Evolutionary conservation across 2,888 invertebrate species (phyloP).

Genomic region (Podabrus alpinus): DNA sequence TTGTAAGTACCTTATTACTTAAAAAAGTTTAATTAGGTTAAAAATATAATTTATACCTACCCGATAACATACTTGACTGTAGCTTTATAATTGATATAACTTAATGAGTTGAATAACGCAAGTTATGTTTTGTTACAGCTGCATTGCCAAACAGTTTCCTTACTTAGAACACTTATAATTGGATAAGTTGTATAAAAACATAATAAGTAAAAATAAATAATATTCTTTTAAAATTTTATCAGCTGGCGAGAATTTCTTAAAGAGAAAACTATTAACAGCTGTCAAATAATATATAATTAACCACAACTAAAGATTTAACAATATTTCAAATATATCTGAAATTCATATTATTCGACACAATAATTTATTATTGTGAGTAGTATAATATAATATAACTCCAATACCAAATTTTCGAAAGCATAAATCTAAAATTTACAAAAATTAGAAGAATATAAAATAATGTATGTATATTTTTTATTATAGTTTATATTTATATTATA

Average conservation of each 20-base stretch:
- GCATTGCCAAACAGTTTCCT: slow-evolving; percentile 22
- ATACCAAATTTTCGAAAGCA: too few relatives aligned
- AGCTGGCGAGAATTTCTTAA: not conserved
- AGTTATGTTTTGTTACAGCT: slow-evolving; percentile 17
- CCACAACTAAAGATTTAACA: not conserved
- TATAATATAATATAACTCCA: too few relatives aligned
- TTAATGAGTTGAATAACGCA: not conserved
- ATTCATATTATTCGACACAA: not conserved
- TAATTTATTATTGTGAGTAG: not conserved
- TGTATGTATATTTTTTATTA: too few relatives aligned
- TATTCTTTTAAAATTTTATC: not conserved
- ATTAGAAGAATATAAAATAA: too few relatives aligned
- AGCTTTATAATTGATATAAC: not conserved
- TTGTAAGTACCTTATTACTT: too few relatives aligned
- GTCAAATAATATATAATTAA: not conserved
- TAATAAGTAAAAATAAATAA: not conserved
- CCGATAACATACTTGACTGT: not conserved
- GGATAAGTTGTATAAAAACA: not conserved
- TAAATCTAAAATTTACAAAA: too few relatives aligned
- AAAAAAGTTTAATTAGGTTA: not conserved
- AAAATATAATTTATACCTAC: not conserved
- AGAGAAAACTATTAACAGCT: not conserved
- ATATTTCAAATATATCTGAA: not conserved
- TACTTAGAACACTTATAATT: not conserved
- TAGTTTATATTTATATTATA: too few relatives aligned